These are phyloP conservation scores for Vespertilio murinus DNA, from an alignment of 2,797 vertebrate species.

Conservation along the genomic window DNA sequence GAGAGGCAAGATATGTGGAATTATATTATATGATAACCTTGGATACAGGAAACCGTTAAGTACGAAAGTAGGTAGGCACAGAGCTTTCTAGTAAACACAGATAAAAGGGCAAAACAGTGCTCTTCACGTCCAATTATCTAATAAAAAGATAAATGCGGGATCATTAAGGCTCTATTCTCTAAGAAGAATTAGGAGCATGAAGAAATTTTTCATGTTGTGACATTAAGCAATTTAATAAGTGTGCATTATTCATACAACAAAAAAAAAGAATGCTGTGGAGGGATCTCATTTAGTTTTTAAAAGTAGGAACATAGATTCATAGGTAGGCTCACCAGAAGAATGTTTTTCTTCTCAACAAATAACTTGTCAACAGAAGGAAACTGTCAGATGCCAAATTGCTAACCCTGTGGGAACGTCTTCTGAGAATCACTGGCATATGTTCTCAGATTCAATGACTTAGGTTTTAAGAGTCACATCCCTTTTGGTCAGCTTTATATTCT, in stretches of 20 bases:
- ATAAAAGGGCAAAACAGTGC: neutral
- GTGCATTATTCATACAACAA: neutral
- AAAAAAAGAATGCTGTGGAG: neutral
- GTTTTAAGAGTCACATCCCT: neutral
- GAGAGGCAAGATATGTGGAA: neutral
- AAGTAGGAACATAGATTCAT: neutral
- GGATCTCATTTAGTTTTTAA: neutral
- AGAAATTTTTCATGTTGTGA: neutral
- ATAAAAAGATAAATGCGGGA: neutral
- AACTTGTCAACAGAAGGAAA: neutral
- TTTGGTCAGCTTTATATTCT: neutral
- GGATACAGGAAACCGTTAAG: neutral
- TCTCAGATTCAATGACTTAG: neutral
- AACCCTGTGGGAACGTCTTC: neutral
- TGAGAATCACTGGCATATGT: neutral
- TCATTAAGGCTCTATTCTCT: neutral
- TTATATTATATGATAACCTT: neutral
- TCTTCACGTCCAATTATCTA: neutral
- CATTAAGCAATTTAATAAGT: neutral
- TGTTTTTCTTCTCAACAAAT: neutral
- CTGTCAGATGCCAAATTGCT: neutral
- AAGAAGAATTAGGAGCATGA: neutral
- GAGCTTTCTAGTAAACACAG: neutral
- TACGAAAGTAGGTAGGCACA: neutral
- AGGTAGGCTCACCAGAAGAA: neutral